Conservation (phyloP, 2,888 invertebrate species). For the Lathronympha strigana region DNA sequence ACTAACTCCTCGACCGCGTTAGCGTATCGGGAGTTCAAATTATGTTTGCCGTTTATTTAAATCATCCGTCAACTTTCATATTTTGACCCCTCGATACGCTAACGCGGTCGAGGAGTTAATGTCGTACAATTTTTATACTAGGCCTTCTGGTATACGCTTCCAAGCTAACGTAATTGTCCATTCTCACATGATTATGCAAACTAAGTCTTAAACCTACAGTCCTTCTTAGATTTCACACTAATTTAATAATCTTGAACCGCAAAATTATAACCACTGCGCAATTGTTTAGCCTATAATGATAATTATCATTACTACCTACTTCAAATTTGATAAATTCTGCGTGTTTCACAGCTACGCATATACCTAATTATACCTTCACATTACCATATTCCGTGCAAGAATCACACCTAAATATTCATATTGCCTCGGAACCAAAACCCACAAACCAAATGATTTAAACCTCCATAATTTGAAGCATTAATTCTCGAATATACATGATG, state of each 20-base stretch:
- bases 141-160: too few species aligned
- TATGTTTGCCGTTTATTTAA: too few species aligned
- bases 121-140: too few species aligned
- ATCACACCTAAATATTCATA: constrained; percentile 21
- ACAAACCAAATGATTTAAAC: constrained; percentile 16
- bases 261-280: not conserved
- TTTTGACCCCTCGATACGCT: too few species aligned
- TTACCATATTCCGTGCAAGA: constrained; percentile 22
- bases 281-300: not conserved
- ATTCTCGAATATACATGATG: not conserved
- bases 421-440: constrained; percentile 26
- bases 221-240: not conserved
- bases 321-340: not conserved
- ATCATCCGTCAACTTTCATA: too few species aligned
- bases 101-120: too few species aligned
- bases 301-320: not conserved
- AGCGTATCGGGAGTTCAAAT: too few species aligned
- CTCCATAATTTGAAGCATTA: not conserved
- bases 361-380: constrained; percentile 16
- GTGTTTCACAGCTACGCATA: constrained; percentile 5
- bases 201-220: too few species aligned
- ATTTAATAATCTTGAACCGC: not conserved
- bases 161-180: too few species aligned
- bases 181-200: too few species aligned
- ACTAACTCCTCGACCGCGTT: too few species aligned